These are phyloP conservation scores for Eptatretus burgeri DNA, from an alignment of 2,113 vertebrate genomes.

Conservation along the genomic window DNA sequence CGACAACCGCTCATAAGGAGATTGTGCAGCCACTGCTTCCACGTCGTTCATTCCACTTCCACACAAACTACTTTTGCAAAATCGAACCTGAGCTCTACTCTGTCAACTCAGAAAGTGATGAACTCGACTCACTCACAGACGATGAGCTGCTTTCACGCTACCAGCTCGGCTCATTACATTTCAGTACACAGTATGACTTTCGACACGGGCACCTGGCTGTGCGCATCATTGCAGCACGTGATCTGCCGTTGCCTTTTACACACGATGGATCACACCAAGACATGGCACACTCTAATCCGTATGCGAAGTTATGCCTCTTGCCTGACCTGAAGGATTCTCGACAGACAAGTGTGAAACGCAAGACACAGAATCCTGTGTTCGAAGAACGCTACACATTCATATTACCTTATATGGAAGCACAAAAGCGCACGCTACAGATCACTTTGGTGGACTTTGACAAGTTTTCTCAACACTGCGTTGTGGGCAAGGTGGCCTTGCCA, in stretches of 20 bases:
- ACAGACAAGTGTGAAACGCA: conserved; percentile 52
- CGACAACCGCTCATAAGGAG: conserved; percentile 40
- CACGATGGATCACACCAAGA: conserved; percentile 10
- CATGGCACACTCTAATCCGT: conserved; percentile 37
- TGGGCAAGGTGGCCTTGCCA: conserved; percentile 44
- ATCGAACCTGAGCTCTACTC: conserved; percentile 46
- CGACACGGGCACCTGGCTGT: conserved; percentile 37
- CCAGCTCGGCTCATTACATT: conserved; percentile 54
- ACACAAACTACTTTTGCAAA: conserved; percentile 39
- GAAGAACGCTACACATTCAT: conserved; percentile 61
- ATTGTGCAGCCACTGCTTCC: conserved; percentile 34
- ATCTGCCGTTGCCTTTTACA: conserved; percentile 34
- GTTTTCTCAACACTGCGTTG: conserved; percentile 52
- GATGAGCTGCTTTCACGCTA: conserved; percentile 46
- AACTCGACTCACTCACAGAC: conserved; percentile 42
- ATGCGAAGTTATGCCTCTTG: conserved; percentile 50
- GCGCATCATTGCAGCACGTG: conserved; percentile 42
- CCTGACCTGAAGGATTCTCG: conserved; percentile 66
- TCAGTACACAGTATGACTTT: conserved; percentile 51
- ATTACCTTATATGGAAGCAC: conserved; percentile 53
- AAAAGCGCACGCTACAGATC: conserved; percentile 45
- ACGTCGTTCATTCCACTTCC: conserved; percentile 23
- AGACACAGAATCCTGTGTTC: conserved; percentile 50
- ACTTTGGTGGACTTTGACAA: conserved; percentile 57
- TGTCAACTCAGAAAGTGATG: conserved; percentile 25